These are phyloP conservation scores for Cacatua alba DNA, from an alignment of 2,113 vertebrate species.

Conservation along the genomic window DNA sequence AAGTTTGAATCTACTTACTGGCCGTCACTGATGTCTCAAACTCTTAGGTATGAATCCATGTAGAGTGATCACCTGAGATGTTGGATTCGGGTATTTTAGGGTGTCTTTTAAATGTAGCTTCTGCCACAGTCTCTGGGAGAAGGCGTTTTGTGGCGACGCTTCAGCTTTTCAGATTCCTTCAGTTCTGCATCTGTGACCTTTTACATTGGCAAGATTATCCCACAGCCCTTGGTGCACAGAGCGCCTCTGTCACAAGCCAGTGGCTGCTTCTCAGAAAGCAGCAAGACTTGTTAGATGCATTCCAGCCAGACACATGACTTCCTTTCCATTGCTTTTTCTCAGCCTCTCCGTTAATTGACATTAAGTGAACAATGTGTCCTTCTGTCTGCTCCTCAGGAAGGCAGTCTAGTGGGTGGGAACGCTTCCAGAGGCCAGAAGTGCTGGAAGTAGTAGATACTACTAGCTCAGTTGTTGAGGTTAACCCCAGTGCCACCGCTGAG, in stretches of 20 bases:
- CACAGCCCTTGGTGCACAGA: neutral
- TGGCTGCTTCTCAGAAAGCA: neutral
- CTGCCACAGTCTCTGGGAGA: neutral
- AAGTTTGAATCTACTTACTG: neutral
- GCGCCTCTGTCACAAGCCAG: neutral
- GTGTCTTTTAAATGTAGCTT: neutral
- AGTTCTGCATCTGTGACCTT: neutral
- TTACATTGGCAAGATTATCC: neutral
- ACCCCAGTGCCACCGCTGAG: accelerated
- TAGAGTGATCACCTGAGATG: neutral
- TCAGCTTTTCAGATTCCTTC: neutral
- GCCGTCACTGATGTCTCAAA: neutral
- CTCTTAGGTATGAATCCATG: neutral
- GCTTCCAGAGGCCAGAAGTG: neutral
- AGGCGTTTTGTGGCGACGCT: neutral
- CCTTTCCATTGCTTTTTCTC: neutral
- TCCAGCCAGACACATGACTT: neutral
- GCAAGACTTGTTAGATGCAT: neutral
- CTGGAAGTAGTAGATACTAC: neutral
- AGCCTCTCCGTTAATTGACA: neutral
- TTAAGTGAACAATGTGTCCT: neutral
- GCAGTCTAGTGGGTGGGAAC: neutral
- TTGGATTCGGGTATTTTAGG: neutral
- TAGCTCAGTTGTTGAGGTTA: neutral
- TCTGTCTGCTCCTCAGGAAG: constrained; percentile 24